Percentiles rank a stretch among this genome's conserved stretches.
These are phyloP conservation scores for Polydrusus tereticollis DNA, from an alignment of 2,888 invertebrate genomes.

Conservation along the genomic window DNA sequence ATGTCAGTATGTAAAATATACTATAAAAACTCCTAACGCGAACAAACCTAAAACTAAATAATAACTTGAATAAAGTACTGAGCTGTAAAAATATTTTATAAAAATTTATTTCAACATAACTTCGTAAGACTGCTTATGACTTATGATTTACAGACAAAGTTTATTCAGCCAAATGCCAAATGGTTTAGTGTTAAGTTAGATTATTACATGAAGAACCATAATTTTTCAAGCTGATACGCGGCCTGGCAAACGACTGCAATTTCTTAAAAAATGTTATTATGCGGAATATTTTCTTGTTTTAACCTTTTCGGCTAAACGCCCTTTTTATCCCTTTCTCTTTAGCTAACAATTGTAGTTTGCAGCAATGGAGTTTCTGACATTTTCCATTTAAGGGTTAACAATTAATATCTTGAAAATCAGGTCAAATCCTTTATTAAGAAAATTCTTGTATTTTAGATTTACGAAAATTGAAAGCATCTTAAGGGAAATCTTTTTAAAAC, in stretches of 20 bases:
- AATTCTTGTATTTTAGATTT: neutral
- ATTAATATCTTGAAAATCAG: neutral
- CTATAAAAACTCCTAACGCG: neutral
- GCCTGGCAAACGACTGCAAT: constrained; percentile 8
- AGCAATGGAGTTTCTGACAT: constrained; percentile 5
- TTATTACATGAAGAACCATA: constrained; percentile 6
- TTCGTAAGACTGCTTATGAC: too few species aligned
- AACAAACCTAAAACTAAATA: too few species aligned
- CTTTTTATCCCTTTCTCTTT: neutral
- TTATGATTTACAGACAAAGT: neutral
- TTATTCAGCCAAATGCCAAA: neutral
- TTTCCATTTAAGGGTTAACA: neutral
- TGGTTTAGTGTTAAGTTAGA: neutral
- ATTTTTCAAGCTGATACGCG: constrained; percentile 7
- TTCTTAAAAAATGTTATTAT: neutral
- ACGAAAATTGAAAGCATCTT: neutral
- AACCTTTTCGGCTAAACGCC: neutral
- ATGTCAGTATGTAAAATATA: too few species aligned
- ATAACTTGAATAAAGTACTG: too few species aligned
- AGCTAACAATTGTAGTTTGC: neutral
- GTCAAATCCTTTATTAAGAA: neutral
- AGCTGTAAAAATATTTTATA: too few species aligned
- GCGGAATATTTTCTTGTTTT: neutral
- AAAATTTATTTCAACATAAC: neutral
- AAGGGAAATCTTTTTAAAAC: neutral